Conservation (phyloP, 2,797 vertebrate species). For the Silurus lanzhouensis region DNA sequence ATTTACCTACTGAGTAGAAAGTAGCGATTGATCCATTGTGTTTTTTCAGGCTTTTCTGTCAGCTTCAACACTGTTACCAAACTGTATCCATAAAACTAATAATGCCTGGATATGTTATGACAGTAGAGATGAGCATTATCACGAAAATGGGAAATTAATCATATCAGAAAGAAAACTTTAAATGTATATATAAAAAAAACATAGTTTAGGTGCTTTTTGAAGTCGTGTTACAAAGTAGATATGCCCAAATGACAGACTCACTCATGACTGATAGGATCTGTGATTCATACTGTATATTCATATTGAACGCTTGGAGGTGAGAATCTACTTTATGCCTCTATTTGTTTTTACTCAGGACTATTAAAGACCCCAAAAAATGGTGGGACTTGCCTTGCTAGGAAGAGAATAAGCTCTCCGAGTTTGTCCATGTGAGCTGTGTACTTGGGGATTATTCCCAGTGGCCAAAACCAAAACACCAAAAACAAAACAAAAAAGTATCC, state of each 20-base stretch:
- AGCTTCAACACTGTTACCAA: background rate
- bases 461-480: slow-evolving; percentile 38
- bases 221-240: background rate
- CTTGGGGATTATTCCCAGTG: slow-evolving; percentile 59
- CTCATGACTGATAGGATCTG: background rate
- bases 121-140: slow-evolving; percentile 65
- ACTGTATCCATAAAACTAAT: slow-evolving; percentile 30
- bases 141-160: slow-evolving; percentile 51
- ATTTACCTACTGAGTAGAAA: slow-evolving; percentile 73
- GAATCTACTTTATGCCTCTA: background rate
- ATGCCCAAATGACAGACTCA: background rate
- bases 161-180: background rate
- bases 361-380: background rate
- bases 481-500: slow-evolving; percentile 42
- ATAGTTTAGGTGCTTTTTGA: background rate
- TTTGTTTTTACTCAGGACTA: background rate
- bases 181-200: background rate
- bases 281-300: background rate
- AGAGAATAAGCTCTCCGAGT: background rate
- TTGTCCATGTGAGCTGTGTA: slow-evolving; percentile 61
- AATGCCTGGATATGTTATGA: slow-evolving; percentile 58
- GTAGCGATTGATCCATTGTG: background rate
- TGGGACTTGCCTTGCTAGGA: slow-evolving; percentile 55
- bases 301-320: background rate
- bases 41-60: background rate